Conservation (phyloP, 1,140 invertebrate genomes). For the Ceratina australensis region DNA sequence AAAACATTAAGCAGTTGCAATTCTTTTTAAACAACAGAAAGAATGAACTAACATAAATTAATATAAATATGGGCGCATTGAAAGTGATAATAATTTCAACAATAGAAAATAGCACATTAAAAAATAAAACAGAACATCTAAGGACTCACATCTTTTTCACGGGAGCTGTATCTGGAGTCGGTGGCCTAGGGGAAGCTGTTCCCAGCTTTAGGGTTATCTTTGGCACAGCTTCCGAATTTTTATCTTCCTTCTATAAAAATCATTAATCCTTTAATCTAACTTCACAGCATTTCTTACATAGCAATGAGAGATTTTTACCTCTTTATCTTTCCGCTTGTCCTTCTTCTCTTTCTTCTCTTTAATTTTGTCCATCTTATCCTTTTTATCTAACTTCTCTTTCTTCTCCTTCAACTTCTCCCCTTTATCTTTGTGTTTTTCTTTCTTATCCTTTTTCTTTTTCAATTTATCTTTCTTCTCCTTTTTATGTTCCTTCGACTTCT, state of each 20-base stretch:
- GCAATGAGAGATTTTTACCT: constrained; percentile 59
- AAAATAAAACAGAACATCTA: constrained; percentile 22
- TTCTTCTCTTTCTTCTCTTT: constrained; percentile 81
- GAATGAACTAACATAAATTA: neutral
- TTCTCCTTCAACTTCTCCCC: constrained; percentile 83
- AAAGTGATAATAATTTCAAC: neutral
- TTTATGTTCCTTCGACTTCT: constrained; percentile 86
- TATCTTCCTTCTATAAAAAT: constrained; percentile 75
- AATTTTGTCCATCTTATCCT: constrained; percentile 81
- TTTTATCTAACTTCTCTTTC: constrained; percentile 80
- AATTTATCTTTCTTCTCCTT: constrained; percentile 86
- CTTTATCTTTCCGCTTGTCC: constrained; percentile 82
- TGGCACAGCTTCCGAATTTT: constrained; percentile 82
- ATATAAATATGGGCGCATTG: neutral
- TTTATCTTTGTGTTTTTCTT: constrained; percentile 84
- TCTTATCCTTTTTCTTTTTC: constrained; percentile 90
- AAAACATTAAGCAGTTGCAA: no score
- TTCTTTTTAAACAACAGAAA: neutral
- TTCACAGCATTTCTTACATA: neutral
- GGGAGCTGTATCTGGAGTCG: constrained; percentile 81
- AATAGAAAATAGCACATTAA: neutral
- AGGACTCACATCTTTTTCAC: constrained; percentile 82
- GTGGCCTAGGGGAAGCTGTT: constrained; percentile 83
- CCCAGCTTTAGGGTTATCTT: constrained; percentile 90
- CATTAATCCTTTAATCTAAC: neutral